Evolutionary conservation across 2,888 invertebrate genomes (phyloP), one percentile per base, ranked within the genome.

Genomic region (Acleris cristana): DNA sequence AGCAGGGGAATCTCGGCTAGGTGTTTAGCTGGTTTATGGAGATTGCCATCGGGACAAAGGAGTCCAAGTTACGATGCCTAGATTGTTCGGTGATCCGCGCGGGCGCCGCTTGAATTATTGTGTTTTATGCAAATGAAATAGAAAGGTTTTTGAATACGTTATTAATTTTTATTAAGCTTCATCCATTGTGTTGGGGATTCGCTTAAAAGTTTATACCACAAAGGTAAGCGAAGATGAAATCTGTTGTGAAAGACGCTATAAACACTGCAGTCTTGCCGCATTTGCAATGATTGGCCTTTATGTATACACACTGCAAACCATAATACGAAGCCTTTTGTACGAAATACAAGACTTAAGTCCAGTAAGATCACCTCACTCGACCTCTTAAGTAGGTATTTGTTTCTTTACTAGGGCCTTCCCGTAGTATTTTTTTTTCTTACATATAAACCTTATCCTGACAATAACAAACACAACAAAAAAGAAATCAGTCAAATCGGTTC

Each of bases 21-120:
- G 89, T 90, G 90, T 90, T 90, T 90, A 89, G 89, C 89, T 87
- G 90, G 87, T 90, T 90, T 91, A 91, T 90, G 90, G 89, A 91
- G 91, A 91, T 91, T 90, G 89, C 89, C 85, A 89, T 87, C 88
- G 85, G 90, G 88, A 90, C 89, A 90, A 89, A 89, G 88, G 85
- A 88, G 85, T 86, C 86, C 87, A 76, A 87, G 84, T 88, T 87
- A 86, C 87, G 84, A 80, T 80, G 83, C 80, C 85, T 87, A 85
- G 85, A 87, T 89, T 86, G 87, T 82, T 80, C 82, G 76, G 83
- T 85, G 88, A 87, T 86, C 86, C 85, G 81, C 79, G 82, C 79
- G 82, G 19, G 79, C 79, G 79, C 77, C 75, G 77, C 79, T 54
- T 51, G 44, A 64, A 64, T 64, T 64, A 68, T 68, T 68, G 64